Conservation (phyloP, 2,888 invertebrate genomes). For the Macrosoma leucophasiata region DNA sequence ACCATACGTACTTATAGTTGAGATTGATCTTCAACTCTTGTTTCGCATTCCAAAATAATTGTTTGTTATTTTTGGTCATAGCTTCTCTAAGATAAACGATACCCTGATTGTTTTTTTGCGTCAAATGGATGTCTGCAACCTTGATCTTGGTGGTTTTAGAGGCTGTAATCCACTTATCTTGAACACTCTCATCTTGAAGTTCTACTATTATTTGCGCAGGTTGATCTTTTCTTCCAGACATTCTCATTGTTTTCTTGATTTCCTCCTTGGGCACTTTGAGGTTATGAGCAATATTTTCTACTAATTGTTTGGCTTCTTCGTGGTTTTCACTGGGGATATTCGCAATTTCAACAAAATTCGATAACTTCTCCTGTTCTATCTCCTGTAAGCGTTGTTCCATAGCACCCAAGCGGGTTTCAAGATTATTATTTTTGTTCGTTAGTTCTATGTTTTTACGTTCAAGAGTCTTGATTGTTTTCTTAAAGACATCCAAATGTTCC, state of each 20-base stretch:
- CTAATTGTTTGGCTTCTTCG: constrained; percentile 1
- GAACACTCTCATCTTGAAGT: constrained; percentile 2
- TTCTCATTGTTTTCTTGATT: not conserved
- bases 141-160: constrained; percentile 10
- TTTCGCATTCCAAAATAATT: constrained; percentile 11
- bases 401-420: too few relatives aligned
- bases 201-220: constrained; percentile 5
- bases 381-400: too few relatives aligned
- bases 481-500: not conserved
- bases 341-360: too few relatives aligned
- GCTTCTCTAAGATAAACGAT: constrained; percentile 12
- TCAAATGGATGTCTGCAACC: constrained; percentile 6
- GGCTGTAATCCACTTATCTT: constrained; percentile 12
- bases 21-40: constrained; percentile 8
- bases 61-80: constrained; percentile 10
- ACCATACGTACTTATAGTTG: constrained; percentile 15
- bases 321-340: too few relatives aligned
- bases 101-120: constrained; percentile 2
- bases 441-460: not conserved
- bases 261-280: not conserved
- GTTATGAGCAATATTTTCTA: constrained; percentile 2
- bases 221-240: constrained; percentile 3
- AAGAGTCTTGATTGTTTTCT: not conserved
- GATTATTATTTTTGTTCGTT: too few relatives aligned
- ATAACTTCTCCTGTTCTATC: too few relatives aligned